A percentile compares a stretch with the other conserved stretches of the same genome.
Evolutionary conservation across 2,797 vertebrate genomes (phyloP).

Genomic region (Thunnus albacares): DNA sequence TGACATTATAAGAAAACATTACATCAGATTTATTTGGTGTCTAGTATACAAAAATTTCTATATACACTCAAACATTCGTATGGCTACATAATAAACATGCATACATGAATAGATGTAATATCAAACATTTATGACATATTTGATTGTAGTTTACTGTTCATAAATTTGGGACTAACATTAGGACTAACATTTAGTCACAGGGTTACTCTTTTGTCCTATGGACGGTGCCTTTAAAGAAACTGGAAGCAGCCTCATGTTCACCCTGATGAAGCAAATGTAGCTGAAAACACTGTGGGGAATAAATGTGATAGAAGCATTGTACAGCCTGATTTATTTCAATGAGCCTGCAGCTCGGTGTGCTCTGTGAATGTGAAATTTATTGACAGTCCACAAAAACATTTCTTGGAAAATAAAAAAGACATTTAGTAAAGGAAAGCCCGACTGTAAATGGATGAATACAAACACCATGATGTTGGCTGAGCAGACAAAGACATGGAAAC

Average conservation of each 20-base stretch:
- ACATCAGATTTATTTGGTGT: background rate
- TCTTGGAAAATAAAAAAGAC: slow-evolving; percentile 46
- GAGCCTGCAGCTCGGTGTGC: slow-evolving; percentile 23
- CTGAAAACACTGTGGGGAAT: slow-evolving; percentile 8
- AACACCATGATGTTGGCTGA: slow-evolving; percentile 66
- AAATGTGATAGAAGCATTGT: background rate
- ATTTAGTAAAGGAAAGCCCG: slow-evolving; percentile 50
- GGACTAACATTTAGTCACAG: background rate
- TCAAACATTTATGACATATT: background rate
- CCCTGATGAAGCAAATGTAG: background rate
- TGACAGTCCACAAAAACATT: slow-evolving; percentile 56
- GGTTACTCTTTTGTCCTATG: background rate
- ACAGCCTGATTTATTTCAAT: slow-evolving; percentile 17
- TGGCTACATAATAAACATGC: background rate
- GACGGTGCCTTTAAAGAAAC: slow-evolving; percentile 3
- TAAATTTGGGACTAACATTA: background rate
- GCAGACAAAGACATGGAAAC: slow-evolving; percentile 74
- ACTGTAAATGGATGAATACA: slow-evolving; percentile 64
- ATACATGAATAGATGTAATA: background rate
- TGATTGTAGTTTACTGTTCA: background rate
- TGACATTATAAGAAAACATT: no score
- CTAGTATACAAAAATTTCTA: background rate
- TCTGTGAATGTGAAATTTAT: slow-evolving; percentile 57
- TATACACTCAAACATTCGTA: background rate
- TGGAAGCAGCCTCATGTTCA: slow-evolving; percentile 14